These are phyloP conservation scores for Drosophila nigrodunni DNA, from an alignment of 1,140 invertebrate genomes.

Conservation along the genomic window DNA sequence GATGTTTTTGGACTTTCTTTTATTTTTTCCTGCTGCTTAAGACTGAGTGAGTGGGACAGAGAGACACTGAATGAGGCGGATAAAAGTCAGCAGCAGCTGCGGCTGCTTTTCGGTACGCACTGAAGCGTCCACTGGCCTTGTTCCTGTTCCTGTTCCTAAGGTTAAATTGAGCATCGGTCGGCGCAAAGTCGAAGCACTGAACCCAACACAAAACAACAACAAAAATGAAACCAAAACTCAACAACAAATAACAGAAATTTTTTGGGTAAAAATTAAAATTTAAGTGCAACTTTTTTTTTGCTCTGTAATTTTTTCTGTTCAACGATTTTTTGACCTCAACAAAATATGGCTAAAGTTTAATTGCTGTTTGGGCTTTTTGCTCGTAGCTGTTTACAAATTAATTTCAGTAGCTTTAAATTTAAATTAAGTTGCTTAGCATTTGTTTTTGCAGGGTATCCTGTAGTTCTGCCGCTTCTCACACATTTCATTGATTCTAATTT, in stretches of 20 bases:
- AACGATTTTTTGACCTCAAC: slow-evolving; percentile 2
- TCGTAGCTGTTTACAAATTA: not conserved
- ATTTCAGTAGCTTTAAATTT: too few relatives aligned
- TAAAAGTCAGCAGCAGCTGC: slow-evolving; percentile 24
- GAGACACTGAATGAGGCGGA: not conserved
- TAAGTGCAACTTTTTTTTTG: slow-evolving; percentile 60
- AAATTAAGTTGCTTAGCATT: too few relatives aligned
- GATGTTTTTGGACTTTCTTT: not conserved
- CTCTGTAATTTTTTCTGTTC: too few relatives aligned
- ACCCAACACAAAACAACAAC: slow-evolving; percentile 40
- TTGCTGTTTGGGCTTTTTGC: slow-evolving; percentile 30
- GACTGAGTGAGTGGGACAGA: not conserved
- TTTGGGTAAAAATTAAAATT: slow-evolving; percentile 67
- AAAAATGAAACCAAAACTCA: not conserved
- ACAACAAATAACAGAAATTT: slow-evolving; percentile 28
- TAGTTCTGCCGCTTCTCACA: not conserved
- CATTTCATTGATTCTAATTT: not conserved
- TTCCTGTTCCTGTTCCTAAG: slow-evolving; percentile 42
- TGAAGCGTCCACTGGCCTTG: slow-evolving; percentile 50
- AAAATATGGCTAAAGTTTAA: slow-evolving; percentile 64
- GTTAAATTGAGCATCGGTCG: slow-evolving; percentile 74
- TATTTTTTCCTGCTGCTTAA: not conserved
- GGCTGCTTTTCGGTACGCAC: slow-evolving; percentile 25
- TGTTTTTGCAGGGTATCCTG: slow-evolving; percentile 1
- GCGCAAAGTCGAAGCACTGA: slow-evolving; percentile 49